Evolutionary conservation across 2,797 vertebrate genomes (phyloP), one percentile per base, ranked within the genome.

Genomic region (Rhinichthys osculus): DNA sequence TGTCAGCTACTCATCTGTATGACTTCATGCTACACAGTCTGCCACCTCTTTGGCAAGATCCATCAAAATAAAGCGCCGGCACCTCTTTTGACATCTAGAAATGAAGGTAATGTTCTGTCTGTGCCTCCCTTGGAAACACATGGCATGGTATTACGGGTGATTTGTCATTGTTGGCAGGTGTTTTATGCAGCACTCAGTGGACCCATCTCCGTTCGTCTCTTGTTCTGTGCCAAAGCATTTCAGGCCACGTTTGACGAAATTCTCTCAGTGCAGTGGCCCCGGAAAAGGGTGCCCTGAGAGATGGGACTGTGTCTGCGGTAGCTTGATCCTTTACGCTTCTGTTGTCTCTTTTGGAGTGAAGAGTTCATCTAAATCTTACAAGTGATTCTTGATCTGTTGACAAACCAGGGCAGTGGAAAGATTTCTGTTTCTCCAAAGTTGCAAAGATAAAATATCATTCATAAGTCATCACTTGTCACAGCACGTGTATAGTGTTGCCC

Each of bases 121-220:
- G 89, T 85, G 82, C 82, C 78, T 89, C 88, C 74, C 87, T 80
- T 44, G 81, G 83, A 90, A 88, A 89, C 5, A 62, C 86, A 76
- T 86, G 35, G 67, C 89, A 92, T 90, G 91, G 90, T 86, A 93
- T 94, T 93, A 92, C 90, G 92, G 93, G 92, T 92, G 91, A 95
- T 95, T 93, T 92, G 92, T 94, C 93, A 94, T 92, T 71, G 89
- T 85, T 91, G 93, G 87, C 93, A 94, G 93, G 92, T 92, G 85
- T 90, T 94, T 93, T 93, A 90, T 92, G 93, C 93, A 89, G 91
- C 89, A 90, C 87, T 93, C 91, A 90, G 86, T 78, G 87, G 91
- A 90, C 85, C 89, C 38, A 38, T 38, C 5, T 38, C 38, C 5
- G 38, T 38, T 83, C 76, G 77, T 69, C 85, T 88, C 76, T 89